Percentiles rank a stretch among this genome's conserved stretches.
Conservation (phyloP, 2,113 vertebrate species). For the Bubo bubo region DNA sequence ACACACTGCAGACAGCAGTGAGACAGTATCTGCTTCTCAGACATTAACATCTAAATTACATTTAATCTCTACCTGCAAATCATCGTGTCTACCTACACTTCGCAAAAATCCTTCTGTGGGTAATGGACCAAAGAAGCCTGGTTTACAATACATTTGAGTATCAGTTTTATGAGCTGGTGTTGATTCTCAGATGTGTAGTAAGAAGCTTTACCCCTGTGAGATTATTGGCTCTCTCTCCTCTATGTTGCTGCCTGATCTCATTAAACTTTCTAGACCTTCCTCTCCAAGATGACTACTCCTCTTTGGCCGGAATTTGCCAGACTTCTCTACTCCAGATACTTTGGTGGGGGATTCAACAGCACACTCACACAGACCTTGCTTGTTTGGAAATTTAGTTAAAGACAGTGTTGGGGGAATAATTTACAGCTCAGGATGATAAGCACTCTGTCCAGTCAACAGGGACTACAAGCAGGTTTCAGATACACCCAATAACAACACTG, state of each 20-base stretch:
- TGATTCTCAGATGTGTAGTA: neutral
- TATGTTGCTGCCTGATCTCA: neutral
- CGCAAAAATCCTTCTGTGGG: neutral
- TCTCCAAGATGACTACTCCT: neutral
- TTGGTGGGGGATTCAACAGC: neutral
- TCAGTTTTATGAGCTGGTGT: neutral
- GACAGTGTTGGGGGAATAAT: neutral
- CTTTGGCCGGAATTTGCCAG: neutral
- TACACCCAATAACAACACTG: neutral
- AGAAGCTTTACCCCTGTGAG: neutral
- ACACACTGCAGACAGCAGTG: neutral
- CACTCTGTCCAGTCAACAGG: neutral
- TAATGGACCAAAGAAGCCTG: neutral
- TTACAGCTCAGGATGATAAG: neutral
- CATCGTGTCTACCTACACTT: fast-evolving
- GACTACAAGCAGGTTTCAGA: neutral
- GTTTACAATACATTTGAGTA: neutral
- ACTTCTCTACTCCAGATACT: neutral
- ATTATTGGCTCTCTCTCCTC: neutral
- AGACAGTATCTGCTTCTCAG: neutral
- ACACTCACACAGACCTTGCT: neutral
- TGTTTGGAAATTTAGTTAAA: neutral
- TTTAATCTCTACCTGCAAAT: neutral
- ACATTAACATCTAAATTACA: neutral
- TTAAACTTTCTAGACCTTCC: neutral